These are phyloP conservation scores for Mythimna albipuncta DNA, from an alignment of 2,888 invertebrate genomes.

Conservation along the genomic window DNA sequence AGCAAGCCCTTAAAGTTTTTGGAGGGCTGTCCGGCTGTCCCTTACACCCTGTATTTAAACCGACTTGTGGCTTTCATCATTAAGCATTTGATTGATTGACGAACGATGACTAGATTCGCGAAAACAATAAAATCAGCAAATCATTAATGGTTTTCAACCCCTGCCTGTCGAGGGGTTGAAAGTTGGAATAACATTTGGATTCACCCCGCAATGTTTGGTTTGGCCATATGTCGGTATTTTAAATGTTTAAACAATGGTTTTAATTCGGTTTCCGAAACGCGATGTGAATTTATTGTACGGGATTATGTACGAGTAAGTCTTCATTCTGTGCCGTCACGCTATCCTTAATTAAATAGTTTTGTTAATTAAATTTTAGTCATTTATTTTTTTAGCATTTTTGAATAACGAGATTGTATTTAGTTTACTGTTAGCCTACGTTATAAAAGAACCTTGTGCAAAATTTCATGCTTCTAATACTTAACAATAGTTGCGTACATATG, in stretches of 20 bases:
- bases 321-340: constrained; percentile 54
- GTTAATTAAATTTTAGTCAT: constrained; percentile 9
- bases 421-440: too few species aligned
- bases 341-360: constrained; percentile 28
- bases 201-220: constrained; percentile 61
- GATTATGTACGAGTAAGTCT: constrained; percentile 35
- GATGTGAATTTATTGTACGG: constrained; percentile 53
- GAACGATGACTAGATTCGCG: constrained; percentile 60
- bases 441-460: too few species aligned
- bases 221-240: constrained; percentile 65
- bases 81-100: constrained; percentile 59
- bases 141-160: constrained; percentile 67
- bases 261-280: constrained; percentile 51
- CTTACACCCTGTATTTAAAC: constrained; percentile 38
- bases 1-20: too few species aligned
- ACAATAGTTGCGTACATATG: too few species aligned
- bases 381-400: constrained; percentile 2
- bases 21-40: too few species aligned
- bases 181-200: constrained; percentile 52
- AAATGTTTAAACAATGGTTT: constrained; percentile 59
- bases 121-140: constrained; percentile 68
- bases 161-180: constrained; percentile 55
- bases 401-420: background rate
- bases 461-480: too few species aligned
- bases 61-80: constrained; percentile 66